These are phyloP conservation scores for Crypturellus tataupa DNA, from an alignment of 2,797 vertebrate species.

Conservation along the genomic window DNA sequence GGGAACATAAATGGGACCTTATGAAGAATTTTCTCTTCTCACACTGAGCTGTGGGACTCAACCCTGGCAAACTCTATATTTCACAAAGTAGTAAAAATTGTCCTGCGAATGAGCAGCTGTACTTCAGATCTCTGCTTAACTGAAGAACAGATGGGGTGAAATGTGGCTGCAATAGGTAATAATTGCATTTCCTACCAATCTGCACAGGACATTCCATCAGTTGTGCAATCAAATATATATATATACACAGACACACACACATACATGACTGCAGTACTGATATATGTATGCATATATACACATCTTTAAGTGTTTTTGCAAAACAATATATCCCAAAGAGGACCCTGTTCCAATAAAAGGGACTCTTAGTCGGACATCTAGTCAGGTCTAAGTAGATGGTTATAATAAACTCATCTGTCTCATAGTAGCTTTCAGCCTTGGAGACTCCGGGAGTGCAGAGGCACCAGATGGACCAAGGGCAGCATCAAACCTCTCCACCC, in stretches of 20 bases:
- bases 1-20: not conserved
- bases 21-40: not conserved
- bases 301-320: not conserved
- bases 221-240: not conserved
- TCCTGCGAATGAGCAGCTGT: conserved; percentile 42
- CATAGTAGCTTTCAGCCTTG: rapidly evolving
- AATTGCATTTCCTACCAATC: conserved; percentile 9
- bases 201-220: not conserved
- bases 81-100: not conserved
- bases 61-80: not conserved
- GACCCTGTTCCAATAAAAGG: not conserved
- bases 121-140: conserved; percentile 15
- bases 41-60: not conserved
- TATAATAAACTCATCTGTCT: not conserved
- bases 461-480: not conserved
- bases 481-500: not conserved
- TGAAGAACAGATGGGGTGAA: conserved; percentile 56
- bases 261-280: too few species aligned
- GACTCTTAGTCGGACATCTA: rapidly evolving
- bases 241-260: too few species aligned
- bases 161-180: conserved; percentile 29
- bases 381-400: not conserved
- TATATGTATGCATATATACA: too few species aligned
- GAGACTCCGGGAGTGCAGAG: rapidly evolving
- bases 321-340: not conserved